Base-by-base conservation (phyloP, 1,140 invertebrate genomes). In the Plodia interpunctella region DNA sequence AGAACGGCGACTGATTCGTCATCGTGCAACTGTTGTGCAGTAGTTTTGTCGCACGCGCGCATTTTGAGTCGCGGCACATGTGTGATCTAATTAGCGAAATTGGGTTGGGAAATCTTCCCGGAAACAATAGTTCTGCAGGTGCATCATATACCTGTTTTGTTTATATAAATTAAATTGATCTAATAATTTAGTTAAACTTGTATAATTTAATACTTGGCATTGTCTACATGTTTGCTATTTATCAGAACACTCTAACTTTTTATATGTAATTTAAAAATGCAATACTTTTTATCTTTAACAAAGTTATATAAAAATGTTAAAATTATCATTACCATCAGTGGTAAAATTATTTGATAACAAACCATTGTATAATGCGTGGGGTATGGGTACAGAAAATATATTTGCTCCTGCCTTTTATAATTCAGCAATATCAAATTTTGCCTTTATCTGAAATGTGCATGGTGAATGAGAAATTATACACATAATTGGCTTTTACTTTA, bases 1-100 rank as follows among this genome's bases (percentile, higher is more conserved):
- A 74, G 65, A 70, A 0, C 51, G 65, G 52, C 59, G 50, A 38
- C 55, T 30, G 55, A 65, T 68, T 63, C 64, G 65, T 67, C 65
- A 64, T 57, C 60, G 51, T 61, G 53, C 59, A 49, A 55, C 54
- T 60, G 66, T 63, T 60, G 52, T 69, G 62, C 55, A 55, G 44
- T 19, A 55, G 53, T 65, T 65, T 62, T 55, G 62, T 65, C 55
- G 60, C 62, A 32, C 28, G 49, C 49, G 35, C 55, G 30, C 30
- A 3, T 32, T 53, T 38, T 52, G 59, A 49, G 20, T n/a, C n/a
- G n/a, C n/a, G n/a, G 5, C 51, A 53, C 19, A 53, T 51, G 15
- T 17, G 38, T 17, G 38, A 44, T 17, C 38, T 44, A 44, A 44
- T 44, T 44, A 44, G 15, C 8, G 38, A 17, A 44, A 44, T 44